Evolutionary conservation across 2,113 vertebrate species (phyloP).

Genomic region (Acanthochromis polyacanthus): DNA sequence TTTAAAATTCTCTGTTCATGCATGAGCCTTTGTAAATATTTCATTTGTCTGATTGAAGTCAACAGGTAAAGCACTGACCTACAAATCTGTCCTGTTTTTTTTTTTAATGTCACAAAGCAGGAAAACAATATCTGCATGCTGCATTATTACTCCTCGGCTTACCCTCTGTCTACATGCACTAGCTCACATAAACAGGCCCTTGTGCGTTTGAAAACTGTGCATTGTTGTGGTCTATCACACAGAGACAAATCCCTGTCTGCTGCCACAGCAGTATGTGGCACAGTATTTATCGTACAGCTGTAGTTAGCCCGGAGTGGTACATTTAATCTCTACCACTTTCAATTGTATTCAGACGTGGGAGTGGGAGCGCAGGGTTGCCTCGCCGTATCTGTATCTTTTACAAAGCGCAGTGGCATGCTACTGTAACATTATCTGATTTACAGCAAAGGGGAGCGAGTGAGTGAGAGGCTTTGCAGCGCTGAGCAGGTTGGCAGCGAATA

Average conservation of each 20-base stretch:
- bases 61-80: neutral
- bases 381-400: slow-evolving; percentile 62
- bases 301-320: slow-evolving; percentile 73
- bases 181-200: neutral
- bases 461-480: slow-evolving; percentile 52
- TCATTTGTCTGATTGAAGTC: slow-evolving; percentile 6
- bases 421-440: slow-evolving; percentile 77
- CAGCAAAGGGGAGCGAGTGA: slow-evolving; percentile 38
- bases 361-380: slow-evolving; percentile 68
- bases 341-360: slow-evolving; percentile 71
- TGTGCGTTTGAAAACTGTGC: slow-evolving; percentile 17
- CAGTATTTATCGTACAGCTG: slow-evolving; percentile 75
- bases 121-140: slow-evolving; percentile 17
- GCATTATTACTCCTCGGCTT: neutral
- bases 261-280: slow-evolving; percentile 54
- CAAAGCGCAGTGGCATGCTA: slow-evolving; percentile 59
- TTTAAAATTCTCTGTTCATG: neutral
- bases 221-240: slow-evolving; percentile 37
- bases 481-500: slow-evolving; percentile 50
- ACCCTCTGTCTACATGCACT: neutral
- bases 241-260: slow-evolving; percentile 56
- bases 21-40: neutral
- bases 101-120: slow-evolving; percentile 18
- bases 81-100: neutral
- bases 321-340: slow-evolving; percentile 75